Percentiles rank a stretch among this genome's conserved stretches.
Conservation (phyloP, 2,797 vertebrate species). For the Pantherophis vulpinus region DNA sequence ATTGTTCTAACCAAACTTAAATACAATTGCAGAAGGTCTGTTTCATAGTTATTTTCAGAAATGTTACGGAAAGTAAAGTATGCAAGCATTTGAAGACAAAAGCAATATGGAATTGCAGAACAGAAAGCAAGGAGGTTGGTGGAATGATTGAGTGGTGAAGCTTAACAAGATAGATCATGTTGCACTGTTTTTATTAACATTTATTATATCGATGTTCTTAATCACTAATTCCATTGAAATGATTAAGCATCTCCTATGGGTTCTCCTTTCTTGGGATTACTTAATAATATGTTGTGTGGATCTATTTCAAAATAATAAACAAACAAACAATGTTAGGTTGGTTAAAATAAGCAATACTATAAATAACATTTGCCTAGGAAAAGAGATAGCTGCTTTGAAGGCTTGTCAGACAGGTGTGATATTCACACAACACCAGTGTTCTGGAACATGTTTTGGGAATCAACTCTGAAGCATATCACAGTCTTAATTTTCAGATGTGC, state of each 20-base stretch:
- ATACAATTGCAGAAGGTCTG: background rate
- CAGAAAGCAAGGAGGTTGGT: background rate
- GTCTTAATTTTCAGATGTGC: background rate
- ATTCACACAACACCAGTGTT: background rate
- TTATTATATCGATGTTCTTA: background rate
- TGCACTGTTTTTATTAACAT: background rate
- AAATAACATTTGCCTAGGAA: background rate
- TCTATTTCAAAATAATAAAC: background rate
- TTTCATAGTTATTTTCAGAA: background rate
- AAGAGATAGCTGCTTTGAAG: background rate
- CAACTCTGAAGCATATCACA: background rate
- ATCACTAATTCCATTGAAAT: background rate
- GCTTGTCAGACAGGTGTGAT: background rate
- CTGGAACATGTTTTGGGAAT: background rate
- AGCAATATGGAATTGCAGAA: background rate
- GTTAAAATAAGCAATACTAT: background rate
- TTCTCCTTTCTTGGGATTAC: background rate
- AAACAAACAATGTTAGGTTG: background rate
- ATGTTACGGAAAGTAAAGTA: background rate
- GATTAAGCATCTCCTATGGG: background rate
- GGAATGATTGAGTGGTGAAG: background rate
- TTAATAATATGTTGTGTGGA: background rate
- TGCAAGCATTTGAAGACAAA: too few species aligned
- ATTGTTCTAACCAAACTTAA: background rate
- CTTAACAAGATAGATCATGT: background rate